Percentiles rank a stretch among this genome's conserved stretches.
Evolutionary conservation across 2,797 vertebrate species (phyloP).

Genomic region (Sebastes trivittatus): DNA sequence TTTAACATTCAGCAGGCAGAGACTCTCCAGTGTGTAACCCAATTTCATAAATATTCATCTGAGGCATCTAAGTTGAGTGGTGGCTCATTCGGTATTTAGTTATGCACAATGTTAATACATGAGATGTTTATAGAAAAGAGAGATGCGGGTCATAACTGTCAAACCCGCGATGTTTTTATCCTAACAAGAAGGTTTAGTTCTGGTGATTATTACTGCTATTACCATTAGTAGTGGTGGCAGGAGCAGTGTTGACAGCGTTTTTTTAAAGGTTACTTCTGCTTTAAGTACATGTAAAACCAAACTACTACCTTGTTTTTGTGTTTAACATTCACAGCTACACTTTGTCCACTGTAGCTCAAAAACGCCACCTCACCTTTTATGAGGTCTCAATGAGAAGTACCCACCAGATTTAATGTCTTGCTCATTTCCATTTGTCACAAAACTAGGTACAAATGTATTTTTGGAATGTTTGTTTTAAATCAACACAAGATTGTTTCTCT

Average conservation of each 20-base stretch:
- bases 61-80: conserved; percentile 34
- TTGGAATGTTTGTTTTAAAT: background rate
- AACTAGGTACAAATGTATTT: background rate
- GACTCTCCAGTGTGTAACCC: conserved; percentile 29
- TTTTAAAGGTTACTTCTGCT: conserved; percentile 7
- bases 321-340: background rate
- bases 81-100: conserved; percentile 50
- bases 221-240: background rate
- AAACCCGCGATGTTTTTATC: conserved; percentile 26
- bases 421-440: background rate
- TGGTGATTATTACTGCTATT: background rate
- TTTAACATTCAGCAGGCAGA: conserved; percentile 44
- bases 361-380: background rate
- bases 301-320: background rate
- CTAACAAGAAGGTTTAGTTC: conserved; percentile 4
- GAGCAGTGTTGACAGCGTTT: background rate
- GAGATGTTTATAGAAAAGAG: conserved; percentile 35
- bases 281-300: background rate
- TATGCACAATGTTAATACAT: conserved; percentile 30
- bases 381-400: background rate
- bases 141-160: conserved; percentile 21
- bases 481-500: too few relatives aligned
- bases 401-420: background rate
- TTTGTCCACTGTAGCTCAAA: background rate
- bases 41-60: conserved; percentile 63